These are phyloP conservation scores for Campaea margaritaria DNA, from an alignment of 2,888 invertebrate species.

Conservation along the genomic window DNA sequence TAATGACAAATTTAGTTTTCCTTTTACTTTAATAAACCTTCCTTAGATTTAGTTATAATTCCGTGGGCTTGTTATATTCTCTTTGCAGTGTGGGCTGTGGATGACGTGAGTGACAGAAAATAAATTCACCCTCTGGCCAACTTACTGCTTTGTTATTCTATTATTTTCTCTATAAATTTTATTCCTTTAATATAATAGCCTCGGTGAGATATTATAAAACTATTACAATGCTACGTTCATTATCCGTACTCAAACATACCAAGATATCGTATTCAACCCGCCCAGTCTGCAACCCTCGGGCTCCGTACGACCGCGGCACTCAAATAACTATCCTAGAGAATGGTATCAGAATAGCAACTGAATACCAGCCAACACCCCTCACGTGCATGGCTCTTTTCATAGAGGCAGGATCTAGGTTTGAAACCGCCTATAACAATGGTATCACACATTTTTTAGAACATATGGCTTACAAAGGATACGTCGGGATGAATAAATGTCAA, in stretches of 20 bases:
- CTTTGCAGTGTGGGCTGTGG: too few species aligned
- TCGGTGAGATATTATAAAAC: neutral
- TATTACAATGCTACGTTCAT: neutral
- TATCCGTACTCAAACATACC: constrained; percentile 1
- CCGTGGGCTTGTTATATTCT: too few species aligned
- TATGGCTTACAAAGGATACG: constrained; percentile 65
- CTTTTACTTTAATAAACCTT: too few species aligned
- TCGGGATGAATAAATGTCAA: constrained; percentile 36
- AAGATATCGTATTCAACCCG: neutral
- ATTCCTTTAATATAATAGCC: neutral
- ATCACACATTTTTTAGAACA: constrained; percentile 72
- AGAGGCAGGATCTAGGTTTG: constrained; percentile 67
- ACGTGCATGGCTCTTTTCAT: constrained; percentile 60
- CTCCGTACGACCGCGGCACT: constrained; percentile 31
- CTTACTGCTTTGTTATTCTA: too few species aligned
- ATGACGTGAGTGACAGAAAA: too few species aligned
- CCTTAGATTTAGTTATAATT: too few species aligned
- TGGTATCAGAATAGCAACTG: constrained; percentile 64
- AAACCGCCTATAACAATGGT: constrained; percentile 62
- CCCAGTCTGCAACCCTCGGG: constrained; percentile 14
- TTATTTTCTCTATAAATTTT: too few species aligned
- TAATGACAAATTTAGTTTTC: too few species aligned
- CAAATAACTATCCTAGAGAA: constrained; percentile 53
- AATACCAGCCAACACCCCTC: constrained; percentile 51
- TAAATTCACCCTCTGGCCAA: too few species aligned